phyloP scores from a whole-genome alignment of 2,888 invertebrate species.

The Hyalella azteca region DNA sequence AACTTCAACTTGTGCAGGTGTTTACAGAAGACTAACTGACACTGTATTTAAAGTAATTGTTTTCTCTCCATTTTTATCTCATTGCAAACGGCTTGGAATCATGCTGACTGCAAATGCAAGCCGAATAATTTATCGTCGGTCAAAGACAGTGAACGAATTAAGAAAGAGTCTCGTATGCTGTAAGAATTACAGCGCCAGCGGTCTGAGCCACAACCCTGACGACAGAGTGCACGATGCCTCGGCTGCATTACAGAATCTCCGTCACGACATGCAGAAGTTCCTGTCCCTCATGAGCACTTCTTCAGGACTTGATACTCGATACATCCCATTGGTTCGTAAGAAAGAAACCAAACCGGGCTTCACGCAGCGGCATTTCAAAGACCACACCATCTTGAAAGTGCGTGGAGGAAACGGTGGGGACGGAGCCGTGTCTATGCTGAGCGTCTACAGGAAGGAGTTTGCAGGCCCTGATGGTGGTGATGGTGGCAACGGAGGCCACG shows the following conservation, averaged over 20 bases:
- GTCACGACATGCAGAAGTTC: neutral
- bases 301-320: neutral
- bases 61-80: too few species aligned
- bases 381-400: slow-evolving; percentile 72
- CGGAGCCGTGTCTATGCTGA: slow-evolving; percentile 87
- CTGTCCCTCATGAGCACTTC: neutral
- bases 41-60: too few species aligned
- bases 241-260: neutral
- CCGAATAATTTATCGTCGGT: too few species aligned
- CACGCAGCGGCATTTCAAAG: slow-evolving; percentile 70
- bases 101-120: too few species aligned
- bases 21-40: too few species aligned
- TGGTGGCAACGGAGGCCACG: slow-evolving; percentile 94
- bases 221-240: too few species aligned
- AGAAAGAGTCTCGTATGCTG: too few species aligned
- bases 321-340: neutral
- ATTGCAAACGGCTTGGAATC: too few species aligned
- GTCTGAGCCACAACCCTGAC: too few species aligned
- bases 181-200: too few species aligned
- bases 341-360: neutral
- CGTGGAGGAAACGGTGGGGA: slow-evolving; percentile 90
- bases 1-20: too few species aligned
- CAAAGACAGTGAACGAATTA: too few species aligned
- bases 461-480: slow-evolving; percentile 97
- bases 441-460: slow-evolving; percentile 79